Conservation (phyloP, 2,797 vertebrate species). For the Enteromius mattozi region DNA sequence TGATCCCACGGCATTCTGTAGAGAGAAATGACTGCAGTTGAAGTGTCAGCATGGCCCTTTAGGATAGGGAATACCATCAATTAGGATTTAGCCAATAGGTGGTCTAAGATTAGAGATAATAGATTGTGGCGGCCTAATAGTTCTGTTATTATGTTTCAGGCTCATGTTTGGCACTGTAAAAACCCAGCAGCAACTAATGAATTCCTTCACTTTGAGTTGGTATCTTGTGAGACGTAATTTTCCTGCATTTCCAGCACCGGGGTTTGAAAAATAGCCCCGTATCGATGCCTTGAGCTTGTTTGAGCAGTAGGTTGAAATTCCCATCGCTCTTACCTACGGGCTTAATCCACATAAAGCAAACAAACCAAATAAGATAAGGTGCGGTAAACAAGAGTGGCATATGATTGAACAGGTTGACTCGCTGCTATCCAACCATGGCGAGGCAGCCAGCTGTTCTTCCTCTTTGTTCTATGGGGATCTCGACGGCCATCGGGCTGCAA, state of each 20-base stretch:
- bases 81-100: conserved; percentile 37
- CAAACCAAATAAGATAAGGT: conserved; percentile 60
- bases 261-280: conserved; percentile 8
- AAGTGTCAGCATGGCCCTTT: conserved; percentile 43
- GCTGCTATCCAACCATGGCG: conserved; percentile 74
- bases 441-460: conserved; percentile 78
- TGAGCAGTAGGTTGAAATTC: conserved; percentile 27
- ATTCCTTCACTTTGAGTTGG: conserved; percentile 38
- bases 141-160: conserved; percentile 51
- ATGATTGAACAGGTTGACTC: conserved; percentile 74
- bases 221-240: conserved; percentile 15
- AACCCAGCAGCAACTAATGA: conserved; percentile 22
- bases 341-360: conserved; percentile 41
- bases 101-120: conserved; percentile 50
- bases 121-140: conserved; percentile 42
- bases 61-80: conserved; percentile 41
- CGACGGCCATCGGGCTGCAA: conserved; percentile 66
- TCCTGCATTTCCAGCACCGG: neutral
- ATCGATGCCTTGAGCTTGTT: conserved; percentile 14
- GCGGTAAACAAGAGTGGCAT: conserved; percentile 52
- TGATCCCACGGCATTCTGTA: conserved; percentile 50
- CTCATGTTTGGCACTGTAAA: conserved; percentile 42
- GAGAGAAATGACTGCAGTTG: conserved; percentile 50
- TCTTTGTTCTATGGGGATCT: conserved; percentile 60
- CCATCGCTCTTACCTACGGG: conserved; percentile 16